Percentiles rank a stretch among this genome's conserved stretches.
phyloP scores from a whole-genome alignment of 2,888 invertebrate genomes.

The Tuta absoluta region DNA sequence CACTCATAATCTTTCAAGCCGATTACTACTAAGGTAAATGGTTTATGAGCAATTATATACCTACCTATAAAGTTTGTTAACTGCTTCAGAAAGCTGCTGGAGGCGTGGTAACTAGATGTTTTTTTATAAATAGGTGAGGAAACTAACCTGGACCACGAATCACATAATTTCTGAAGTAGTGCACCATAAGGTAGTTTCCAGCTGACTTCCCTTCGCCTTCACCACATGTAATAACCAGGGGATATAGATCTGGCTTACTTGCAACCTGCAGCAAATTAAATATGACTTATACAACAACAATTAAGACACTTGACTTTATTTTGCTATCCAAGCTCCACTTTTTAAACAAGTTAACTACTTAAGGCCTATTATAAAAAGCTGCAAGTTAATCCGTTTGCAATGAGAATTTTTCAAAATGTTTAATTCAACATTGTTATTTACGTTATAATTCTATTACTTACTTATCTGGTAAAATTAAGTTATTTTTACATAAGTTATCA shows the following conservation, averaged over 20 bases:
- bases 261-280: slow-evolving; percentile 82
- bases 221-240: slow-evolving; percentile 90
- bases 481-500: neutral
- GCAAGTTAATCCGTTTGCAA: neutral
- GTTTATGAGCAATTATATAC: neutral
- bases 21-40: slow-evolving; percentile 35
- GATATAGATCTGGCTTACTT: slow-evolving; percentile 92
- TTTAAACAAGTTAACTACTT: neutral
- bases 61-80: neutral
- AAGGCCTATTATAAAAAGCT: neutral
- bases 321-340: neutral
- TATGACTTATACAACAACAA: neutral
- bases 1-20: slow-evolving; percentile 35
- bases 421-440: neutral
- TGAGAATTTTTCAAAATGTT: neutral
- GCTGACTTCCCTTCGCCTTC: slow-evolving; percentile 86
- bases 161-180: slow-evolving; percentile 90
- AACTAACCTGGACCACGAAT: slow-evolving; percentile 84
- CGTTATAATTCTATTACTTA: no score
- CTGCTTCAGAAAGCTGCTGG: no score
- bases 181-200: slow-evolving; percentile 91
- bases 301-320: neutral
- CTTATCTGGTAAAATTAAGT: no score
- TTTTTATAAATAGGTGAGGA: no score
- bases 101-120: no score